These are phyloP conservation scores for Diprion similis DNA, from an alignment of 1,140 invertebrate species.

Conservation along the genomic window DNA sequence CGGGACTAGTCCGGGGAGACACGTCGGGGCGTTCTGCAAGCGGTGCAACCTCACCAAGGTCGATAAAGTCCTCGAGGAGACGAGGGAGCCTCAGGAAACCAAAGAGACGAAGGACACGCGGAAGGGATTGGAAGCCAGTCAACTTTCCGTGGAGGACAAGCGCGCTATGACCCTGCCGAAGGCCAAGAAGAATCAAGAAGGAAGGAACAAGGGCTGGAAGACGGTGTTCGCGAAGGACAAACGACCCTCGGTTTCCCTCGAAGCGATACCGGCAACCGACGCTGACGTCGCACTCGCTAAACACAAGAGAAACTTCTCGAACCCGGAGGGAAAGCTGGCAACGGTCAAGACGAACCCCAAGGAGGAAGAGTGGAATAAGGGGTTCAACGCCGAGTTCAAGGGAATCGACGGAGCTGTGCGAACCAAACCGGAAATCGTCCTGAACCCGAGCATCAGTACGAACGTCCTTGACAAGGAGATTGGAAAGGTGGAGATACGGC, in stretches of 20 bases:
- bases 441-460: conserved; percentile 41
- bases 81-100: background rate
- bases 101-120: background rate
- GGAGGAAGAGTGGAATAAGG: conserved; percentile 25
- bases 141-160: conserved; percentile 36
- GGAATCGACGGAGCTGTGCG: conserved; percentile 45
- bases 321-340: conserved; percentile 48
- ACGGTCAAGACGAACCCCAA: conserved; percentile 28
- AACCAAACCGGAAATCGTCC: conserved; percentile 46
- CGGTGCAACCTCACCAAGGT: conserved; percentile 47
- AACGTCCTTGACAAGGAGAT: conserved; percentile 31
- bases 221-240: conserved; percentile 57
- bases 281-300: conserved; percentile 31
- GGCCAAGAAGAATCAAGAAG: conserved; percentile 47
- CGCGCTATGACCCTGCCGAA: conserved; percentile 56
- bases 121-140: background rate
- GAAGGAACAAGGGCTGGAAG: conserved; percentile 53
- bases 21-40: conserved; percentile 43
- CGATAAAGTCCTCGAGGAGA: conserved; percentile 31
- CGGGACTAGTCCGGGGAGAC: conserved; percentile 21
- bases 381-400: conserved; percentile 39
- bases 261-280: conserved; percentile 42
- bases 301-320: conserved; percentile 51
- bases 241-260: conserved; percentile 52
- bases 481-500: conserved; percentile 53